Percentiles rank a stretch among this genome's conserved stretches.
Conservation (phyloP, 1,140 invertebrate species). For the Brachionus koreanus region DNA sequence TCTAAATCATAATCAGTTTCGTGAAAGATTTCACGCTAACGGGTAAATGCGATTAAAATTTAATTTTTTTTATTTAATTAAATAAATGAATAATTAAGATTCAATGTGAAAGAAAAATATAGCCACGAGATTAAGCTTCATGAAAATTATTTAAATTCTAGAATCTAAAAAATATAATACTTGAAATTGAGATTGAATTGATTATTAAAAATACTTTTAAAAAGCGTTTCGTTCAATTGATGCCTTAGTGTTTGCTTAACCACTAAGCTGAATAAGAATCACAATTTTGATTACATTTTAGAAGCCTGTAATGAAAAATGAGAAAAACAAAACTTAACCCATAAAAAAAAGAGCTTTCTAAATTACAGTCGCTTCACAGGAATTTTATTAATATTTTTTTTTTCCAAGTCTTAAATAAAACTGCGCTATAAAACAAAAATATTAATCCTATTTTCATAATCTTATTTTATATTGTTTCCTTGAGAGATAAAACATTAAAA, state of each 20-base stretch:
- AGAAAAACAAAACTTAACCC: conserved; percentile 7
- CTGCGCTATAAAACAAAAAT: too few relatives aligned
- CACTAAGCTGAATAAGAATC: background rate
- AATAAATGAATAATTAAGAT: background rate
- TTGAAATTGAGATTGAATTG: background rate
- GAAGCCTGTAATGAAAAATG: background rate
- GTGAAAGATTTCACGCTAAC: background rate
- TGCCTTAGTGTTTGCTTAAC: background rate
- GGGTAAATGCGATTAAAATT: background rate
- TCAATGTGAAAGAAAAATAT: background rate
- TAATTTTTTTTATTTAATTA: background rate
- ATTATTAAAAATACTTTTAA: background rate
- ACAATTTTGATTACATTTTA: background rate
- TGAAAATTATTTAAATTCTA: background rate
- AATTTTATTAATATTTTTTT: background rate
- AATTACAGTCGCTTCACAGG: background rate
- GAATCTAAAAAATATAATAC: background rate
- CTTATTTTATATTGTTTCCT: too few relatives aligned
- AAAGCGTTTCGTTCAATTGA: background rate
- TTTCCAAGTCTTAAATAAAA: too few relatives aligned
- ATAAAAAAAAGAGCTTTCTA: background rate
- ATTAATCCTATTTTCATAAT: too few relatives aligned
- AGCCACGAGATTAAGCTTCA: background rate
- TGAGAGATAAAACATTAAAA: too few relatives aligned
- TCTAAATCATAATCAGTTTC: background rate